These are phyloP conservation scores for Aleiodes testaceus DNA, from an alignment of 2,888 invertebrate species.

Conservation along the genomic window DNA sequence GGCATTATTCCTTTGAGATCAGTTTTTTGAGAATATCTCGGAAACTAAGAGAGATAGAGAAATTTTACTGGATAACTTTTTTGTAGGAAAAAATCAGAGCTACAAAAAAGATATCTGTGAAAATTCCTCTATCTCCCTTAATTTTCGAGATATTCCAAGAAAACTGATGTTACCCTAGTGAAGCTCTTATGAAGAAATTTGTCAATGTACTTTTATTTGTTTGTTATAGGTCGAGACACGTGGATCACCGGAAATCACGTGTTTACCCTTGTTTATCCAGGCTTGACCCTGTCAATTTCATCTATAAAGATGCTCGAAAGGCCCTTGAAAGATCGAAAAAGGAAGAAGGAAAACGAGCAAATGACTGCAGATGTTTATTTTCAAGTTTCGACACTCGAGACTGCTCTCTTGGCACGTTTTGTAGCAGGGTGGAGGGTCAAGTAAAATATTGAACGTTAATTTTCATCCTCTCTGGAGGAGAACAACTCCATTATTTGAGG, in stretches of 20 bases:
- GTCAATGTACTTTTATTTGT: background rate
- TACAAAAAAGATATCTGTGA: too few species aligned
- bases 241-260: slow-evolving; percentile 42
- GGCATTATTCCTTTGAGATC: too few species aligned
- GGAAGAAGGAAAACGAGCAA: slow-evolving; percentile 29
- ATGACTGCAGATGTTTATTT: slow-evolving; percentile 64
- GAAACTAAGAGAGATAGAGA: too few species aligned
- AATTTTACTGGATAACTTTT: too few species aligned
- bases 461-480: background rate
- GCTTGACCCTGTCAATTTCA: slow-evolving; percentile 46
- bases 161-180: background rate
- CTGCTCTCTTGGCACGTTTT: slow-evolving; percentile 18
- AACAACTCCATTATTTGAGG: background rate
- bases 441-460: slow-evolving; percentile 36
- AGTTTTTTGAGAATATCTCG: too few species aligned
- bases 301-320: slow-evolving; percentile 31
- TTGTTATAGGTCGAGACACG: slow-evolving; percentile 20
- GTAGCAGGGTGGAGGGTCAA: background rate
- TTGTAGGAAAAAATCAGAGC: too few species aligned
- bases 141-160: too few species aligned
- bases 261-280: slow-evolving; percentile 46
- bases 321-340: slow-evolving; percentile 11
- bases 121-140: too few species aligned
- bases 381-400: slow-evolving; percentile 43
- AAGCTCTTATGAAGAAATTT: background rate